phyloP scores from a whole-genome alignment of 2,113 vertebrate species.

The Peromyscus polionotus region DNA sequence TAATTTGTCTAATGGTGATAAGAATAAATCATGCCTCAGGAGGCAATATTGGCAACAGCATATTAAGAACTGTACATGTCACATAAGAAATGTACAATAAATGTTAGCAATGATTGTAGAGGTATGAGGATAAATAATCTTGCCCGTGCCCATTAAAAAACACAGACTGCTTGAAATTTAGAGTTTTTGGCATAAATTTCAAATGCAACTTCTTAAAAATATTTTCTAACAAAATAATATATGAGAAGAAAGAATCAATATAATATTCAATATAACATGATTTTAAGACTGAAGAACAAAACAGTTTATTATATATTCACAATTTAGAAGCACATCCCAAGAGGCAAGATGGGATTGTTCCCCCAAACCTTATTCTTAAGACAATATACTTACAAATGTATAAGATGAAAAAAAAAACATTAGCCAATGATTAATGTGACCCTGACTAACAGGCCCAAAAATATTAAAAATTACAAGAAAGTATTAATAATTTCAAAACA shows the following conservation, averaged over 20 bases:
- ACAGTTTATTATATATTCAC: not conserved
- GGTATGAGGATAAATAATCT: constrained; percentile 31
- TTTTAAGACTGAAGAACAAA: constrained; percentile 38
- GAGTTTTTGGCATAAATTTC: not conserved
- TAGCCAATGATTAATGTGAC: not conserved
- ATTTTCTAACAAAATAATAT: constrained; percentile 40
- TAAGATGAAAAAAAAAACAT: not conserved
- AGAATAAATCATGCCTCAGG: not conserved
- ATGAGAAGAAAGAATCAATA: constrained; percentile 24
- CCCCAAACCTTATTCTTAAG: constrained; percentile 26
- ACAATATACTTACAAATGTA: not conserved
- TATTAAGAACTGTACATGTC: constrained; percentile 9
- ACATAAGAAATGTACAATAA: not conserved
- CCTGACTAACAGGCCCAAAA: constrained; percentile 15
- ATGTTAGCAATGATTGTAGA: not conserved
- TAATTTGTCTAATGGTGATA: not conserved
- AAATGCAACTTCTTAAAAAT: not conserved
- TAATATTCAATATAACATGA: constrained; percentile 12
- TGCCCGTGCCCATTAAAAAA: constrained; percentile 19
- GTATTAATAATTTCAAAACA: not conserved
- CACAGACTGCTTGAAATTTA: constrained; percentile 17
- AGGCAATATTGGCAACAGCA: not conserved
- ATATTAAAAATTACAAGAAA: constrained; percentile 14
- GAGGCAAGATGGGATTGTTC: constrained; percentile 26
- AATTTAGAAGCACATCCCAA: constrained; percentile 39